Evolutionary conservation across 2,797 vertebrate genomes (phyloP), one percentile per base, ranked within the genome.

Genomic region (Enoplosus armatus): DNA sequence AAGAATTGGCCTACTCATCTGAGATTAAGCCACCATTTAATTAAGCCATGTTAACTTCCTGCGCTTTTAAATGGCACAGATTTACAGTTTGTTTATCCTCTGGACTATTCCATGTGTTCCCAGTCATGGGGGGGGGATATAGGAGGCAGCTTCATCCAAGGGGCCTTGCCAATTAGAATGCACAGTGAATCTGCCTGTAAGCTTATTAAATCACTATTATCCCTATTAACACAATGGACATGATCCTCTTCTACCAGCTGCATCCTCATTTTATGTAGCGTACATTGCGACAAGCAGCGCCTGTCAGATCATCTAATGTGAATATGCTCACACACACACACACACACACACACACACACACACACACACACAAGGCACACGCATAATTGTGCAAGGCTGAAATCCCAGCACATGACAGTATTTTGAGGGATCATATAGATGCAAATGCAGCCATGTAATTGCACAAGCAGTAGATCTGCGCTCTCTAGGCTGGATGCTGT

Each of bases 361-460:
- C 78, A 39, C 48, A 56, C 33, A 60, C 72, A 24, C 48, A 59
- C 66, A 24, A 43, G 18, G 33, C 54, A 63, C 73, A 60, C 55
- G 48, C 67, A 67, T 61, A 75, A 53, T 72, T 66, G 67, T 66
- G 83, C 37, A 6, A 43, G 37, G 26, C 86, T 80, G 74, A 88
- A 90, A 91, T 88, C 87, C 80, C 73, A 58, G 65, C 80, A 80
- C 84, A 83, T 94, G 89, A 93, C 90, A 90, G 85, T 82, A 1
- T 93, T 94, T 92, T 90, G 87, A 90, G 86, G 90, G 88, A 93
- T 94, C 92, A 93, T 93, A 90, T 93, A 90, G 88, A 91, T 94
- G 91, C 89, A 94, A 94, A 94, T 93, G 84, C 79, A 65, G 82
- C 85, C 87, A 31, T 93, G 91, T 94, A 93, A 94, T 92, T 91